A percentile compares a stretch with the other conserved stretches of the same genome.
These are phyloP conservation scores for Hippocampus abdominalis DNA, from an alignment of 2,113 vertebrate species.

Conservation along the genomic window DNA sequence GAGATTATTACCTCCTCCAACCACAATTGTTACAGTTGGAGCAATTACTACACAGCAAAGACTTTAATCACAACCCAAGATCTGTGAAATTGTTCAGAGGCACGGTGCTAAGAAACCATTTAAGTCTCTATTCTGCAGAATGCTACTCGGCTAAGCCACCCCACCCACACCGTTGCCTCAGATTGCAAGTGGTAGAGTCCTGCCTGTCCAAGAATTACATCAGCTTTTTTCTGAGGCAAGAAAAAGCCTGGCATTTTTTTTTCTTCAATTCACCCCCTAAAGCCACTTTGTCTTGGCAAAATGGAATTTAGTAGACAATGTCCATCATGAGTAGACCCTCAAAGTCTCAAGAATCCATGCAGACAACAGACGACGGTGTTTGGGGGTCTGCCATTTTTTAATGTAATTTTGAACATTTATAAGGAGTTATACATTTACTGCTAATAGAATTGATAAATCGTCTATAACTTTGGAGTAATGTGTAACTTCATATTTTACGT, in stretches of 20 bases:
- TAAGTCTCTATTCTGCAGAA: not conserved
- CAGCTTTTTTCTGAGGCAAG: not conserved
- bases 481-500: not conserved
- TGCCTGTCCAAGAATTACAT: not conserved
- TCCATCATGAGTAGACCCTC: not conserved
- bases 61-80: not conserved
- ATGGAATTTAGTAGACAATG: not conserved
- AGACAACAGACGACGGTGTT: no score
- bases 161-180: not conserved
- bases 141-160: not conserved
- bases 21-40: not conserved
- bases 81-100: not conserved
- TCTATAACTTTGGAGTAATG: not conserved
- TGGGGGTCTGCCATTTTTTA: not conserved
- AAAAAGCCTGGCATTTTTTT: not conserved
- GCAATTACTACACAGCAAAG: not conserved
- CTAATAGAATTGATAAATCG: no score
- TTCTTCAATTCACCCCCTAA: not conserved
- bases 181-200: not conserved
- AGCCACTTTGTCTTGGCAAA: not conserved
- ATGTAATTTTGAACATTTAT: not conserved
- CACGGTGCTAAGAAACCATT: not conserved
- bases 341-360: not conserved
- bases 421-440: no score
- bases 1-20: not conserved